Evolutionary conservation across 2,888 invertebrate species (phyloP).

Genomic region (Troides oblongomaculatus): DNA sequence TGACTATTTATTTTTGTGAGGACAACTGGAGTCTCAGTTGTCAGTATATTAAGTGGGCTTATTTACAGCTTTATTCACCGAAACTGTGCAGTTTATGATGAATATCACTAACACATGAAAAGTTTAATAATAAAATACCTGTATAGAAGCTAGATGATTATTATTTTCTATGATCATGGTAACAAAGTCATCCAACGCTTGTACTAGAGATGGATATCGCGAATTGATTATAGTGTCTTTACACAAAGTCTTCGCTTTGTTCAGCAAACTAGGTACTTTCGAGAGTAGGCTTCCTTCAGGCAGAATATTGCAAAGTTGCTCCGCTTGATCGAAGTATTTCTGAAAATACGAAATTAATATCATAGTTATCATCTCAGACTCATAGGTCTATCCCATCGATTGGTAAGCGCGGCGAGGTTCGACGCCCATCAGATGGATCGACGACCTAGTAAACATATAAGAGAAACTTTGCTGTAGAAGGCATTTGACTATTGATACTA

Average conservation of each 20-base stretch:
- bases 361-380: neutral
- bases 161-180: slow-evolving; percentile 84
- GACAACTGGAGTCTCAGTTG: too few relatives aligned
- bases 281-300: slow-evolving; percentile 57
- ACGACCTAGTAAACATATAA: too few relatives aligned
- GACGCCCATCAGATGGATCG: too few relatives aligned
- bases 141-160: slow-evolving; percentile 83
- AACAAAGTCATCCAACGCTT: slow-evolving; percentile 83
- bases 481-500: too few relatives aligned
- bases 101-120: too few relatives aligned
- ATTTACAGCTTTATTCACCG: too few relatives aligned
- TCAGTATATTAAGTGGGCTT: too few relatives aligned
- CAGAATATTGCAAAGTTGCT: slow-evolving; percentile 49
- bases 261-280: slow-evolving; percentile 69
- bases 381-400: too few relatives aligned
- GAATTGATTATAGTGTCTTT: slow-evolving; percentile 80
- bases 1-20: too few relatives aligned
- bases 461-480: too few relatives aligned
- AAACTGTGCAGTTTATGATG: too few relatives aligned
- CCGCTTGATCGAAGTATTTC: slow-evolving; percentile 70
- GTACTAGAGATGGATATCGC: slow-evolving; percentile 81
- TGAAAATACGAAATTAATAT: slow-evolving; percentile 38
- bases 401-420: too few relatives aligned
- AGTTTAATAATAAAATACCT: slow-evolving; percentile 50
- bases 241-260: slow-evolving; percentile 83